Percentiles rank a stretch among this genome's conserved stretches.
Evolutionary conservation across 2,888 invertebrate genomes (phyloP).

Genomic region (Apamea sordens): DNA sequence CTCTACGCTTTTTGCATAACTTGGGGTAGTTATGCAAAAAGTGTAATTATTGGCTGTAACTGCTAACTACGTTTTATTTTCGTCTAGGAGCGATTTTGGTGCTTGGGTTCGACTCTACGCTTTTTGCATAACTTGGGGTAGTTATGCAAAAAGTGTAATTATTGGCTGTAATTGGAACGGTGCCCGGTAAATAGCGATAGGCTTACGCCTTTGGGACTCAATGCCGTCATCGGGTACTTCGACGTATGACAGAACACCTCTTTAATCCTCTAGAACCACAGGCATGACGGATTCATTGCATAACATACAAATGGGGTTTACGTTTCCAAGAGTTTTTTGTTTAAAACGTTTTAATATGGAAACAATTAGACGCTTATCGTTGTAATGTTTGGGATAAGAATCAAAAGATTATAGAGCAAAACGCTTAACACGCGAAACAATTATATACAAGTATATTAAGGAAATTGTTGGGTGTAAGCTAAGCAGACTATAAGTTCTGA

Average conservation of each 20-base stretch:
- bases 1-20: not conserved
- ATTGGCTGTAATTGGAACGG: conserved; percentile 31
- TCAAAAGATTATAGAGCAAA: conserved; percentile 41
- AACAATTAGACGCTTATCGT: conserved; percentile 38
- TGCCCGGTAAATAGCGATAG: conserved; percentile 27
- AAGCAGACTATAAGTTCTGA: not conserved
- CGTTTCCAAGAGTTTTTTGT: not conserved
- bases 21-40: conserved; percentile 9
- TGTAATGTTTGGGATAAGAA: conserved; percentile 40
- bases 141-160: conserved; percentile 31
- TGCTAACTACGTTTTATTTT: conserved; percentile 13
- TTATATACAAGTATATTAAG: conserved; percentile 27
- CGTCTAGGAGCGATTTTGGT: not conserved
- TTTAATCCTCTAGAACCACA: not conserved
- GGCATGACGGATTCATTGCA: not conserved
- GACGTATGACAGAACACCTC: not conserved
- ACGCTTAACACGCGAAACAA: conserved; percentile 42
- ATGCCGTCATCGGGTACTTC: conserved; percentile 28
- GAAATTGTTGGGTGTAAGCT: conserved; percentile 23
- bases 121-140: not conserved
- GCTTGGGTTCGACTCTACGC: conserved; percentile 1
- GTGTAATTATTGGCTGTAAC: too few relatives aligned
- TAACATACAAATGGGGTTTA: not conserved
- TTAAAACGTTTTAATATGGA: conserved; percentile 22
- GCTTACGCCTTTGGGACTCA: conserved; percentile 13